These are phyloP conservation scores for human DNA, from an alignment of 2,113 vertebrate genomes.

Conservation along the genomic window DNA sequence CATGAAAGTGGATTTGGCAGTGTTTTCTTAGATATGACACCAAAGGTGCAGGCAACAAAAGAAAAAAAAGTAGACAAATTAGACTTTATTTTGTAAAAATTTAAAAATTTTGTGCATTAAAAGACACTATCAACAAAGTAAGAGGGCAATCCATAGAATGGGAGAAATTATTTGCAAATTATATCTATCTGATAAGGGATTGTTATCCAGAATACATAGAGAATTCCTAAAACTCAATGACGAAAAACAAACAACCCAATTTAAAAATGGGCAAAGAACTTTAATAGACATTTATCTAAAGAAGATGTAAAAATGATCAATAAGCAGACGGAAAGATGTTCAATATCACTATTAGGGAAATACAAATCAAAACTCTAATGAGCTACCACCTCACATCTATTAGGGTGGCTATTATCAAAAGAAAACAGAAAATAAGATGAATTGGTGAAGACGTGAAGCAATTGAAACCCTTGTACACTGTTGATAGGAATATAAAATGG, in stretches of 20 bases:
- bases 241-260: not conserved
- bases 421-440: not conserved
- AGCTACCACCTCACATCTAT: not conserved
- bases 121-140: not conserved
- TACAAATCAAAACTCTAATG: not conserved
- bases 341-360: not conserved
- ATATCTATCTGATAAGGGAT: not conserved
- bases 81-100: not conserved
- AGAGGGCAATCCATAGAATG: not conserved
- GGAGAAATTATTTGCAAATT: not conserved
- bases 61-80: not conserved
- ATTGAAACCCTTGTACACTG: not conserved
- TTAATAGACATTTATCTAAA: not conserved
- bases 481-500: not conserved
- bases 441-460: not conserved
- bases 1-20: not conserved
- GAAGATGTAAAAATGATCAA: not conserved
- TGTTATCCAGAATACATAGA: not conserved
- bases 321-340: not conserved
- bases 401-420: not conserved
- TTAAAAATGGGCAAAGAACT: not conserved
- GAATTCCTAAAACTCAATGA: not conserved
- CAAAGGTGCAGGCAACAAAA: not conserved
- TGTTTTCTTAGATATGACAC: not conserved
- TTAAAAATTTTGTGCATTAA: not conserved